Conservation (phyloP, 2,113 vertebrate genomes). For the Corydoras maculifer region DNA sequence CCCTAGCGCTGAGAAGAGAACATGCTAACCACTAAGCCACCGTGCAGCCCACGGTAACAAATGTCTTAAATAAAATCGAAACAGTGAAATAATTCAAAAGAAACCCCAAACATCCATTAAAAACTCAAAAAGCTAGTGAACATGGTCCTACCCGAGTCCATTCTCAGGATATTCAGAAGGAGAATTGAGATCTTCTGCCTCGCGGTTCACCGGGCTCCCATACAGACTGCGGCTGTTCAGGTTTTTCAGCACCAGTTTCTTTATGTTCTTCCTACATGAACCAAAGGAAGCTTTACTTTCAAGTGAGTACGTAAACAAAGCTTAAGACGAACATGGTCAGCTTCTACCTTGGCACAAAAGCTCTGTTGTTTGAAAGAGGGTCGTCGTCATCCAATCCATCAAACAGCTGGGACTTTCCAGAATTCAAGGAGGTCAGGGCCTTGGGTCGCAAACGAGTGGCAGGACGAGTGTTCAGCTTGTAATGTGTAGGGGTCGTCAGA, state of each 20-base stretch:
- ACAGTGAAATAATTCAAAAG: too few species aligned
- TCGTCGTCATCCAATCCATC: conserved; percentile 92
- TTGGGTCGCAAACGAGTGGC: conserved; percentile 87
- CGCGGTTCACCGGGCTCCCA: conserved; percentile 72
- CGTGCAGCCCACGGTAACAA: too few species aligned
- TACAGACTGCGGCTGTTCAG: conserved; percentile 80
- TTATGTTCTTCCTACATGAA: conserved; percentile 83
- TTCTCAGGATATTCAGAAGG: conserved; percentile 82
- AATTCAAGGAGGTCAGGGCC: conserved; percentile 76
- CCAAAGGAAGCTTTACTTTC: too few species aligned
- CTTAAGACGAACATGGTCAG: too few species aligned
- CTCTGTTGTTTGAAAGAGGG: conserved; percentile 76
- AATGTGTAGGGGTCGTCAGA: conserved; percentile 86
- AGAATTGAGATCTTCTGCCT: conserved; percentile 76
- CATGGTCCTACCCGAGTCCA: conserved; percentile 71
- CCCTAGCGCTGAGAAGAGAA: too few species aligned
- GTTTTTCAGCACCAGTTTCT: conserved; percentile 93
- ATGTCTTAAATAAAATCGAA: too few species aligned
- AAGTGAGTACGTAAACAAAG: too few species aligned
- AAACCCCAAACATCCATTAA: background rate
- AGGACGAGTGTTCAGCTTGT: conserved; percentile 87
- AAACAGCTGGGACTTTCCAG: conserved; percentile 86
- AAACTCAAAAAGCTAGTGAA: background rate
- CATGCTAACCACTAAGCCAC: too few species aligned
- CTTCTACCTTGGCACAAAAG: conserved; percentile 84